Conservation (phyloP, 2,797 vertebrate species). For the Peromyscus melanophrys region DNA sequence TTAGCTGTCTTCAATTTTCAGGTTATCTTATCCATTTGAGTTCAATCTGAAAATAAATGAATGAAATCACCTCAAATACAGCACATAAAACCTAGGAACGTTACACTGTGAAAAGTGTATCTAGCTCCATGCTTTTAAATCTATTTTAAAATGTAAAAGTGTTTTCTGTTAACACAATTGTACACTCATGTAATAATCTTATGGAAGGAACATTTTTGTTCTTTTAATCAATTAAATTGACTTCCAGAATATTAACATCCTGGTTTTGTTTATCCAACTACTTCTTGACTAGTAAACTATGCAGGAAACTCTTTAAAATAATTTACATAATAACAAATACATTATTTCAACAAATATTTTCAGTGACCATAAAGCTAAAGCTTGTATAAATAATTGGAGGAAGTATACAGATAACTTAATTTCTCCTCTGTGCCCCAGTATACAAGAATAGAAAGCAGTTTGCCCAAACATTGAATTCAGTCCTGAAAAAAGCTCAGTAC, state of each 20-base stretch:
- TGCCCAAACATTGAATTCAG: background rate
- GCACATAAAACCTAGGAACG: constrained; percentile 12
- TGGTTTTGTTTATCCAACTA: constrained; percentile 49
- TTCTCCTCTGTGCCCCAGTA: background rate
- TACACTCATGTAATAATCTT: background rate
- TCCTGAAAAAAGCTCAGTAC: constrained; percentile 14
- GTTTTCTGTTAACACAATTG: constrained; percentile 36
- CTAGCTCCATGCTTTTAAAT: constrained; percentile 5
- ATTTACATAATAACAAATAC: background rate
- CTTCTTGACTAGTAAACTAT: background rate
- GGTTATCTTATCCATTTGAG: background rate
- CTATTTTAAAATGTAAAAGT: constrained; percentile 12
- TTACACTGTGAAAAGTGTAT: background rate
- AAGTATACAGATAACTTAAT: background rate
- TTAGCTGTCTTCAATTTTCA: constrained; percentile 72
- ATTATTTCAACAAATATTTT: constrained; percentile 38
- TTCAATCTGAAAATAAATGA: constrained; percentile 71
- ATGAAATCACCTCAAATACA: background rate
- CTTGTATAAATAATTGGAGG: constrained; percentile 22
- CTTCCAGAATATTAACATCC: constrained; percentile 28
- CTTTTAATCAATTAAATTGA: background rate
- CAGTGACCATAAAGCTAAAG: constrained; percentile 48
- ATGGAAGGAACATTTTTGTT: constrained; percentile 9
- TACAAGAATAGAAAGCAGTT: constrained; percentile 5
- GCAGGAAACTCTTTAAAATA: constrained; percentile 53